Conservation (phyloP, 2,888 invertebrate genomes). For the Thymelicus lineola region DNA sequence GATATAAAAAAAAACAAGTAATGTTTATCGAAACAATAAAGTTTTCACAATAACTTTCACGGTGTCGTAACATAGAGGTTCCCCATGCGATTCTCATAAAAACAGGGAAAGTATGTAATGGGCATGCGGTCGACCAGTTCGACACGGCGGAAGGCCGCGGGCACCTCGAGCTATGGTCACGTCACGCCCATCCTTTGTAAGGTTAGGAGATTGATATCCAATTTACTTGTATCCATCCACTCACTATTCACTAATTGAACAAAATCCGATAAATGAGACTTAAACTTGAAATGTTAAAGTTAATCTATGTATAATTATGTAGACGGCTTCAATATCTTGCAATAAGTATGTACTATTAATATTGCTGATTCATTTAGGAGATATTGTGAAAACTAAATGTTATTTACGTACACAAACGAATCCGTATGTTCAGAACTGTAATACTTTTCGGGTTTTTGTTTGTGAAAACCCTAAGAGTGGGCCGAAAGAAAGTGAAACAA, state of each 20-base stretch:
- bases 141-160: constrained; percentile 45
- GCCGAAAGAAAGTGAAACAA: constrained; percentile 29
- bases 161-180: constrained; percentile 67
- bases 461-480: constrained; percentile 8
- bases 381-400: too few relatives aligned
- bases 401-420: too few relatives aligned
- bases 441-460: not conserved
- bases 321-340: too few relatives aligned
- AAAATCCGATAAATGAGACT: too few relatives aligned
- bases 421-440: too few relatives aligned
- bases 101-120: constrained; percentile 82
- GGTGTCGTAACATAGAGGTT: constrained; percentile 65
- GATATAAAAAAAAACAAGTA: not conserved
- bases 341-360: too few relatives aligned
- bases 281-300: too few relatives aligned
- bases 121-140: constrained; percentile 50
- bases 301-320: too few relatives aligned
- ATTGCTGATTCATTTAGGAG: too few relatives aligned
- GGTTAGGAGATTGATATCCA: not conserved
- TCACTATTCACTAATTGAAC: too few relatives aligned
- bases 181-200: constrained; percentile 76
- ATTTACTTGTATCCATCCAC: too few relatives aligned
- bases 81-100: constrained; percentile 77
- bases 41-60: constrained; percentile 60
- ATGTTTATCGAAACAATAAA: constrained; percentile 29